phyloP scores from a whole-genome alignment of 2,888 invertebrate species.

The Branchellion lobata region DNA sequence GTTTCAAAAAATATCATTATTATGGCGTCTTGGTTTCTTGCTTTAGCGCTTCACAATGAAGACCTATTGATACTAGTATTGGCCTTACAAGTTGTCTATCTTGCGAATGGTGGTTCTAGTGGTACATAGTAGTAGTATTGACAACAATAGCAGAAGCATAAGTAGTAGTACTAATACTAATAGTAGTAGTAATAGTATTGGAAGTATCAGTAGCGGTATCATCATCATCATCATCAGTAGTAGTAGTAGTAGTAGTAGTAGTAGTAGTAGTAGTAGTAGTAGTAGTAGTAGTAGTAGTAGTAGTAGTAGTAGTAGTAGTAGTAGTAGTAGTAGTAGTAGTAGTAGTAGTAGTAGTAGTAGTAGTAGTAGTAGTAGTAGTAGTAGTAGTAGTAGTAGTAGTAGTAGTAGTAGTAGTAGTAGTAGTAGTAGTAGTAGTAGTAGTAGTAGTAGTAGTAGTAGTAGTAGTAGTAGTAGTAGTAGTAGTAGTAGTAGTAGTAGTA shows the following conservation, averaged over 20 bases:
- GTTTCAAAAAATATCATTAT: no score
- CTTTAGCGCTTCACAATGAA: no score
- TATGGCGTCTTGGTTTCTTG: no score
- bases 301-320: conserved; percentile 36
- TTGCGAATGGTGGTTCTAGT: no score
- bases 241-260: conserved; percentile 24
- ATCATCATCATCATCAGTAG: no score
- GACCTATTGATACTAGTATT: no score
- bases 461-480: conserved; percentile 37
- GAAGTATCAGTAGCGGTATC: no score
- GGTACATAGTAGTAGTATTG: no score
- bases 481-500: conserved; percentile 35
- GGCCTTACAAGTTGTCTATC: no score
- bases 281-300: conserved; percentile 37
- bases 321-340: conserved; percentile 33
- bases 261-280: conserved; percentile 37
- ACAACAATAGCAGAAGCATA: no score
- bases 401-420: conserved; percentile 35
- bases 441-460: conserved; percentile 35
- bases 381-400: conserved; percentile 37
- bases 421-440: conserved; percentile 35
- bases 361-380: conserved; percentile 35
- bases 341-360: conserved; percentile 35
- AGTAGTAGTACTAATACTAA: no score
- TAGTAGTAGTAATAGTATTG: no score